phyloP scores from a whole-genome alignment of 1,140 invertebrate genomes.

The Pseudomyrmex concolor region DNA sequence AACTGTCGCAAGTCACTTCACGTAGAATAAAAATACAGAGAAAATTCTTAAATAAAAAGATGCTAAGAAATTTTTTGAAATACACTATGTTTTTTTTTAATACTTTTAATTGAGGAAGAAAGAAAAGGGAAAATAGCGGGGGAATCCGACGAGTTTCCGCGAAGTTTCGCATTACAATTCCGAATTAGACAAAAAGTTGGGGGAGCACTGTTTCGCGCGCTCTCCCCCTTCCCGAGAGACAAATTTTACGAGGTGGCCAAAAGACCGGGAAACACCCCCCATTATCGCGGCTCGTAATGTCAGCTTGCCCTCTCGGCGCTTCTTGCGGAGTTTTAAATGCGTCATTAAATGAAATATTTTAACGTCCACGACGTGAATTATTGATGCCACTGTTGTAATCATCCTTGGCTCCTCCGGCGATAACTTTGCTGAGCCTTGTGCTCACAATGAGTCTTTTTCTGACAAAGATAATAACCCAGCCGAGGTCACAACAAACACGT shows the following conservation, averaged over 20 bases:
- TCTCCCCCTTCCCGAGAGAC: slow-evolving; percentile 15
- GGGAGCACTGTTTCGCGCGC: neutral
- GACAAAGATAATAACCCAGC: no score
- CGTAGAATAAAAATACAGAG: no score
- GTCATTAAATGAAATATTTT: slow-evolving; percentile 63
- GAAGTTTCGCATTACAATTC: slow-evolving; percentile 7
- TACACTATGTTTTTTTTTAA: neutral
- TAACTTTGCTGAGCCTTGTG: neutral
- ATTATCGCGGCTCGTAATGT: slow-evolving; percentile 59
- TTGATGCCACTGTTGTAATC: slow-evolving; percentile 42
- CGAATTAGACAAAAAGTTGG: slow-evolving; percentile 50
- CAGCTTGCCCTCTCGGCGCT: slow-evolving; percentile 55
- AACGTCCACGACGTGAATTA: slow-evolving; percentile 24
- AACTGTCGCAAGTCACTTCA: no score
- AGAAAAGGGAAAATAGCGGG: neutral
- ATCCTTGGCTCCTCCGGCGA: slow-evolving; percentile 1
- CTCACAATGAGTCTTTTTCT: no score
- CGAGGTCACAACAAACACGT: no score
- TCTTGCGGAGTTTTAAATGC: slow-evolving; percentile 63
- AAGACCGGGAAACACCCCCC: slow-evolving; percentile 50
- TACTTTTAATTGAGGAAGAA: neutral
- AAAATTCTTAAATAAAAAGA: no score
- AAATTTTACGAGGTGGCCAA: slow-evolving; percentile 65
- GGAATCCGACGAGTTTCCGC: slow-evolving; percentile 6
- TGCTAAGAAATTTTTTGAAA: neutral